Conservation (phyloP, 2,888 invertebrate species). For the Cataglyphis rosenhaueri region DNA sequence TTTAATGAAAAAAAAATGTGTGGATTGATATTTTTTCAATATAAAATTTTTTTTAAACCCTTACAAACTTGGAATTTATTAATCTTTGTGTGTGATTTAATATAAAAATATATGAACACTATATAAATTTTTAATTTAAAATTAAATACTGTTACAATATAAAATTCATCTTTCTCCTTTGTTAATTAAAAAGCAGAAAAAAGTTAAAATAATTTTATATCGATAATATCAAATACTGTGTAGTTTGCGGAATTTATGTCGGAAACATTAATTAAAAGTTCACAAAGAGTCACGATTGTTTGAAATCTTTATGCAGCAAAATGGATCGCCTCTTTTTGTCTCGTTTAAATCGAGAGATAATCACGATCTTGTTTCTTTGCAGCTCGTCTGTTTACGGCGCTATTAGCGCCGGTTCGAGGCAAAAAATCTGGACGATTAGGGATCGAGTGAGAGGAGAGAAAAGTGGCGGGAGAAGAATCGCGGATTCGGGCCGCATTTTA, state of each 20-base stretch:
- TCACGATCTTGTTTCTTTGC: neutral
- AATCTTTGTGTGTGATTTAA: neutral
- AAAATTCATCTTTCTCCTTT: neutral
- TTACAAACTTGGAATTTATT: neutral
- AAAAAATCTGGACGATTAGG: slow-evolving; percentile 17
- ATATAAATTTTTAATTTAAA: neutral
- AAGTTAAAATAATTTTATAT: neutral
- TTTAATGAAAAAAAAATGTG: neutral
- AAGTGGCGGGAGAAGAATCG: slow-evolving; percentile 1
- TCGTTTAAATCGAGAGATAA: slow-evolving; percentile 1
- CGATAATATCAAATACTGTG: neutral
- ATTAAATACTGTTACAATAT: neutral
- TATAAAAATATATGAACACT: neutral
- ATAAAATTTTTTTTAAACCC: neutral
- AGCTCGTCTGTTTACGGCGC: slow-evolving; percentile 8
- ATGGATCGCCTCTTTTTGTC: neutral
- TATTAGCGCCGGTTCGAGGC: neutral
- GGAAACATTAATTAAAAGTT: neutral
- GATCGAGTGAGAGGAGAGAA: slow-evolving; percentile 14
- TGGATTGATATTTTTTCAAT: neutral
- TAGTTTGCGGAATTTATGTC: neutral
- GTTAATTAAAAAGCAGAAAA: neutral
- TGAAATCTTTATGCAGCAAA: neutral
- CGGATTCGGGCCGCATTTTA: slow-evolving; percentile 28
- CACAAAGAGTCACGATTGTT: neutral